Conservation (phyloP, 1,140 invertebrate species). For the Bombyx mandarina region DNA sequence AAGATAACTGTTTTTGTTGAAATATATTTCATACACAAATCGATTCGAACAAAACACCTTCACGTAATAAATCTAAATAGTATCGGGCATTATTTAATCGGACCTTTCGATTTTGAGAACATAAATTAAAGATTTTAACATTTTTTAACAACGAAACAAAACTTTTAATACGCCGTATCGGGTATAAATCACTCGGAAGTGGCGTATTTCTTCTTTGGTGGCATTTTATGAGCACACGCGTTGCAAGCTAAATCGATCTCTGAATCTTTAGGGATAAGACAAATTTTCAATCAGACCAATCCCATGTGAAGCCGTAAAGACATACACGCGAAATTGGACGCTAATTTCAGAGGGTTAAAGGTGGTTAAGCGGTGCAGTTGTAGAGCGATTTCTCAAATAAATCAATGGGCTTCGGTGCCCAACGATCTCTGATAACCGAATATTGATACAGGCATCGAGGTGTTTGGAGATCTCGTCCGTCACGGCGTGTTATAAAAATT, state of each 20-base stretch:
- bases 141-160: slow-evolving; percentile 59
- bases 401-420: slow-evolving; percentile 42
- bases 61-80: slow-evolving; percentile 42
- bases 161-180: slow-evolving; percentile 62
- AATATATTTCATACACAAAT: slow-evolving; percentile 19
- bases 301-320: too few species aligned
- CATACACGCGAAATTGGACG: too few species aligned
- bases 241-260: too few species aligned
- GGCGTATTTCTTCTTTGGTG: slow-evolving; percentile 61
- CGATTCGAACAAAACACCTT: slow-evolving; percentile 30
- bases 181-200: slow-evolving; percentile 57
- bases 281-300: too few species aligned
- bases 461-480: slow-evolving; percentile 43
- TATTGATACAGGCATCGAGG: slow-evolving; percentile 51
- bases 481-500: slow-evolving; percentile 33
- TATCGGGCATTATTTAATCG: slow-evolving; percentile 59
- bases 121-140: slow-evolving; percentile 67
- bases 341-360: too few species aligned
- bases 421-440: slow-evolving; percentile 43
- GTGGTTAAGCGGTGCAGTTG: not conserved
- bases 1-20: not conserved
- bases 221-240: slow-evolving; percentile 13
- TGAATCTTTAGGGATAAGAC: too few species aligned
- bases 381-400: slow-evolving; percentile 45
- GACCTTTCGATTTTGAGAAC: slow-evolving; percentile 56